Evolutionary conservation across 2,113 vertebrate species (phyloP).

Genomic region (Ariopsis seemanni): DNA sequence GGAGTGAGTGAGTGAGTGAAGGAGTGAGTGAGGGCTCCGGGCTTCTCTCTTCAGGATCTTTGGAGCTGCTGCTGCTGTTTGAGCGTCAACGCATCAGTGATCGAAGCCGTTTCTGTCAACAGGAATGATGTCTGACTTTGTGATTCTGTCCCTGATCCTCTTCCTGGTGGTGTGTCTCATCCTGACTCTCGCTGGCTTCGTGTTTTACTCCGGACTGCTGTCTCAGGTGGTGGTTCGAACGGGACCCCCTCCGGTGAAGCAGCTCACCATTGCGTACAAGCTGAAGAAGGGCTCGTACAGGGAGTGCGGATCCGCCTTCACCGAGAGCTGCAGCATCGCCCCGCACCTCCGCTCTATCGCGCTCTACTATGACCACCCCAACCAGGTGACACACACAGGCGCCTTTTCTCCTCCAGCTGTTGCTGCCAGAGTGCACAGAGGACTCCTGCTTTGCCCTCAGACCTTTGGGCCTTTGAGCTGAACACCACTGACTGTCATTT

Average conservation of each 20-base stretch:
- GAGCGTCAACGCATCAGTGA: neutral
- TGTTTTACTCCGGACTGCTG: constrained; percentile 87
- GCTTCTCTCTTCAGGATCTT: neutral
- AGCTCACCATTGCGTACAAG: constrained; percentile 89
- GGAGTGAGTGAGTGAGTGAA: too few relatives aligned
- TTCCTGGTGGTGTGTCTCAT: constrained; percentile 78
- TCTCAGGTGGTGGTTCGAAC: constrained; percentile 81
- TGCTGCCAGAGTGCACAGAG: too few relatives aligned
- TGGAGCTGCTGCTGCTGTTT: too few relatives aligned
- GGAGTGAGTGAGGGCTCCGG: too few relatives aligned
- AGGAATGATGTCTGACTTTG: constrained; percentile 77
- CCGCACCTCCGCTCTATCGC: constrained; percentile 83
- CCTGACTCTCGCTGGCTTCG: constrained; percentile 78
- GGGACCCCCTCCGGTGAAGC: constrained; percentile 84
- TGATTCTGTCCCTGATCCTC: constrained; percentile 79
- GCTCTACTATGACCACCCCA: constrained; percentile 89
- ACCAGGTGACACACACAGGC: constrained; percentile 76
- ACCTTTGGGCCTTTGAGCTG: too few relatives aligned
- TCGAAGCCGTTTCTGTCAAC: neutral
- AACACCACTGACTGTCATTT: too few relatives aligned
- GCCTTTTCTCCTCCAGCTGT: neutral
- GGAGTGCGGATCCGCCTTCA: constrained; percentile 83
- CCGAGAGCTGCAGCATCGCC: constrained; percentile 87
- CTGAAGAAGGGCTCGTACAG: constrained; percentile 84
- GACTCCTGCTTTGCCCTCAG: too few relatives aligned